Conservation (phyloP, 2,113 vertebrate genomes). For the Corythornis cristatus region DNA sequence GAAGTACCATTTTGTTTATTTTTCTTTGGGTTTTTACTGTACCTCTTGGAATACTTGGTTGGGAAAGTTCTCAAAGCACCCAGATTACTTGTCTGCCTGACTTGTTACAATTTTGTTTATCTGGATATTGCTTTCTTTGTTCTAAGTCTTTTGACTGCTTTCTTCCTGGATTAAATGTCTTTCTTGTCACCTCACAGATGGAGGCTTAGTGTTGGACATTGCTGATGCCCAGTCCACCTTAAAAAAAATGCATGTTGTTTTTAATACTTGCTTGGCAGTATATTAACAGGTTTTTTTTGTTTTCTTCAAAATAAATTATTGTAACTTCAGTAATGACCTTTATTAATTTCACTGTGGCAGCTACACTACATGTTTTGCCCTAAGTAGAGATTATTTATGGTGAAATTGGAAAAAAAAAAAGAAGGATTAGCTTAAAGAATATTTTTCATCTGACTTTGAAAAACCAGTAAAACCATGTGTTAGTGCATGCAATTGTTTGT, state of each 20-base stretch:
- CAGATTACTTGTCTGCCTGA: not conserved
- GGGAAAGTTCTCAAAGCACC: not conserved
- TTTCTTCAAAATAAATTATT: not conserved
- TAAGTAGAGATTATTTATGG: not conserved
- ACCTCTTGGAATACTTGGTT: not conserved
- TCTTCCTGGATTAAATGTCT: not conserved
- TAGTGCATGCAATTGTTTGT: constrained; percentile 20
- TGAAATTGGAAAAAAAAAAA: not conserved
- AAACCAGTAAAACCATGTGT: not conserved
- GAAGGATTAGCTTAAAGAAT: not conserved
- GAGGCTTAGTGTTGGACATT: not conserved
- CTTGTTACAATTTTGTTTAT: not conserved
- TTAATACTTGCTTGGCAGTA: not conserved
- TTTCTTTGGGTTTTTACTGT: not conserved
- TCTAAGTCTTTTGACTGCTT: not conserved
- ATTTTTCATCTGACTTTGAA: constrained; percentile 17
- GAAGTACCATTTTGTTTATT: not conserved
- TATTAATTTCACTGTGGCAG: not conserved
- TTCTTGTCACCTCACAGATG: not conserved
- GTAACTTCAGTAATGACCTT: not conserved
- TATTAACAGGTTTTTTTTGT: not conserved
- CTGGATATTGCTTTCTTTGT: not conserved
- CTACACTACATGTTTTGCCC: not conserved
- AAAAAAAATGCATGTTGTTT: not conserved
- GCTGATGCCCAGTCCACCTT: not conserved